A percentile compares a stretch with the other conserved stretches of the same genome.
phyloP scores from a whole-genome alignment of 1,140 invertebrate species.

The Procambarus virginalis region DNA sequence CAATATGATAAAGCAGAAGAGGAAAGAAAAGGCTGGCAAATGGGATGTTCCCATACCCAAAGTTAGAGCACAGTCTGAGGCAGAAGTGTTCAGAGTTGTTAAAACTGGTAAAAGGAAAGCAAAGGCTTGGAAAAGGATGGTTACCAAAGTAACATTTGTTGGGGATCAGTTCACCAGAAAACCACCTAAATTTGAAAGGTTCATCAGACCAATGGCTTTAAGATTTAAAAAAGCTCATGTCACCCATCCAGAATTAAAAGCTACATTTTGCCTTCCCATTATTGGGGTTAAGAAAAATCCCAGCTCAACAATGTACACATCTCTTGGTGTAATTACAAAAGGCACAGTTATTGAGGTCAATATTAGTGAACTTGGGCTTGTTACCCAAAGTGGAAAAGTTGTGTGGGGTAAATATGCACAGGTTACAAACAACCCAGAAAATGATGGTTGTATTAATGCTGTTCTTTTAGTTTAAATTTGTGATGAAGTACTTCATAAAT shows the following conservation, averaged over 20 bases:
- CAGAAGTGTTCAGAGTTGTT: slow-evolving; percentile 97
- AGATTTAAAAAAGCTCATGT: slow-evolving; percentile 98
- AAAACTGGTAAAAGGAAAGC: slow-evolving; percentile 95
- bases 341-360: slow-evolving; percentile 98
- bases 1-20: slow-evolving; percentile 99
- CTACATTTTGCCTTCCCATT: slow-evolving; percentile 98
- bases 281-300: slow-evolving; percentile 99
- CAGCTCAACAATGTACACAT: slow-evolving; percentile 96
- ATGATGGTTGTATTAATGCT: slow-evolving; percentile 99
- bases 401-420: slow-evolving; percentile 99
- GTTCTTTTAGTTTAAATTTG: slow-evolving; percentile 86
- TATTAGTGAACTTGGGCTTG: slow-evolving; percentile 98
- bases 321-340: slow-evolving; percentile 98
- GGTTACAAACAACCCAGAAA: slow-evolving; percentile 99
- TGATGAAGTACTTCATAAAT: too few relatives aligned
- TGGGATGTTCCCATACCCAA: slow-evolving; percentile 99
- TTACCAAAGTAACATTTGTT: slow-evolving; percentile 98
- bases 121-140: slow-evolving; percentile 99
- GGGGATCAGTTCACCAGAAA: slow-evolving; percentile 99
- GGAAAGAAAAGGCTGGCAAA: slow-evolving; percentile 99
- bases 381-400: slow-evolving; percentile 99
- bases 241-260: slow-evolving; percentile 99
- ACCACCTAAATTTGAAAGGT: slow-evolving; percentile 99
- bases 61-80: slow-evolving; percentile 96
- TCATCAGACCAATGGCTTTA: slow-evolving; percentile 98